phyloP scores from a whole-genome alignment of 2,888 invertebrate species.

The Saturnia japonica region DNA sequence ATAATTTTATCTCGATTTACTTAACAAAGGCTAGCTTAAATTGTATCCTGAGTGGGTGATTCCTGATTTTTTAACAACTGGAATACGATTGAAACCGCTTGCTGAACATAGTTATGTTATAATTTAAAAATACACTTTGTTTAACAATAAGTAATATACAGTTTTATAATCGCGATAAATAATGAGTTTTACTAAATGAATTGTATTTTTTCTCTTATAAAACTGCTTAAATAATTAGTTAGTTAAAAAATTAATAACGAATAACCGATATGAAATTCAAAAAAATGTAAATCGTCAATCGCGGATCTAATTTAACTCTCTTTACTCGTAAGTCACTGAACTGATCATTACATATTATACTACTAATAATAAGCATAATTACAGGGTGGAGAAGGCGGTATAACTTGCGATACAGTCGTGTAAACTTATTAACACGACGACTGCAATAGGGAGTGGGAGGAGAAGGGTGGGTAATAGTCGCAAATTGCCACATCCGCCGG shows the following conservation, averaged over 20 bases:
- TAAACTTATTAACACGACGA: constrained; percentile 22
- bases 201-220: background rate
- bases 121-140: background rate
- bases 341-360: background rate
- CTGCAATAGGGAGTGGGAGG: constrained; percentile 14
- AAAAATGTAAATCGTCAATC: background rate
- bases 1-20: background rate
- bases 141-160: background rate
- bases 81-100: background rate
- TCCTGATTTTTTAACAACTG: background rate
- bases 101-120: background rate
- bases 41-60: background rate
- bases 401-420: background rate
- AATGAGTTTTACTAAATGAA: background rate
- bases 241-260: background rate
- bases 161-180: background rate
- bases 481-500: constrained; percentile 51
- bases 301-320: background rate
- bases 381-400: background rate
- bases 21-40: background rate
- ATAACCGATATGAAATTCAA: background rate
- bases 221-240: no score
- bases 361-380: background rate
- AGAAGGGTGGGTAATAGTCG: constrained; percentile 22
- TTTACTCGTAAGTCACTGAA: background rate